These are phyloP conservation scores for Geotrupes spiniger DNA, from an alignment of 2,888 invertebrate genomes.

Conservation along the genomic window DNA sequence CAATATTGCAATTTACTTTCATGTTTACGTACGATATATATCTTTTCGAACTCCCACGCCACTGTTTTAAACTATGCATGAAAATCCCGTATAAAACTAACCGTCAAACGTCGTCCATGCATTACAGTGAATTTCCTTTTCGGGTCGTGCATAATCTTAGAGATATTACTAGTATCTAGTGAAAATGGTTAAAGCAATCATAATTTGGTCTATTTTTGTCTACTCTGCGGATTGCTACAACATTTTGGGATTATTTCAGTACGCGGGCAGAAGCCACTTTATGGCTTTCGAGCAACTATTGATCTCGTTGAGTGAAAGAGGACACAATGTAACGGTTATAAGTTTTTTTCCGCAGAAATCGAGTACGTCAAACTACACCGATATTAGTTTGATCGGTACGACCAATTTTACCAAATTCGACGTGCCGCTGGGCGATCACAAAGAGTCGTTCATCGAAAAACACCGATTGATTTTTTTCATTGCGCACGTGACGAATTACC, in stretches of 20 bases:
- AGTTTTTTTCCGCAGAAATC: constrained; percentile 57
- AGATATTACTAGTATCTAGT: too few species aligned
- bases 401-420: constrained; percentile 8
- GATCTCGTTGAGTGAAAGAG: constrained; percentile 58
- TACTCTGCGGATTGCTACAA: too few species aligned
- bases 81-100: too few species aligned
- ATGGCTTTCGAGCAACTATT: constrained; percentile 62
- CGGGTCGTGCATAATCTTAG: too few species aligned
- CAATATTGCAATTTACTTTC: too few species aligned
- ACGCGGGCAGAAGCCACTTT: constrained; percentile 70
- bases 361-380: constrained; percentile 21
- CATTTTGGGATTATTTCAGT: constrained; percentile 65
- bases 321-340: constrained; percentile 67
- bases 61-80: too few species aligned
- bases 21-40: too few species aligned
- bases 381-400: constrained; percentile 22
- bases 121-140: too few species aligned
- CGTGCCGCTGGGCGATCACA: constrained; percentile 6
- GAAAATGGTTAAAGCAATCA: too few species aligned
- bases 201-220: too few species aligned
- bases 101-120: too few species aligned
- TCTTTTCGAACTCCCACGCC: too few species aligned
- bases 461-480: background rate
- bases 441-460: background rate
- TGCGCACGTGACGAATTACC: constrained; percentile 10